Evolutionary conservation across 30 jellyfish, hydroid and myxozoan species (phyloP), one percentile per base, ranked within the genome.

Genomic region (Cassiopea andromeda): DNA sequence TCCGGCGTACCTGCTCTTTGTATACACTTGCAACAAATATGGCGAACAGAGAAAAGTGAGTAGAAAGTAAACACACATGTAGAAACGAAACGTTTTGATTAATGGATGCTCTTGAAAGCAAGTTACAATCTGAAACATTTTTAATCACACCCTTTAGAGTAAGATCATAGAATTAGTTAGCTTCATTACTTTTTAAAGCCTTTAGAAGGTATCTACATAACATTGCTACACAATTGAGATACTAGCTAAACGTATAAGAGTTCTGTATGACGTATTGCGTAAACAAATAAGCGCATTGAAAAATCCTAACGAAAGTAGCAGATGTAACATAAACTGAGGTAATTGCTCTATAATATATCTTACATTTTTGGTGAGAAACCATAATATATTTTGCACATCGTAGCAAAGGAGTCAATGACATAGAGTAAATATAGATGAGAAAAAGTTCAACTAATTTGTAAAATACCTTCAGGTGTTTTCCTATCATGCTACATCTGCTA

Each of bases 61-160:
- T 1, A 61, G 43, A 61, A 61, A 61, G 43, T 4, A 17, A 14
- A 8, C 19, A 8, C 10, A 2, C 7, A 17, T 4, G 4, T 70
- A 70, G 46, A 70, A 70, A 70, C 79, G 19, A 70, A 70, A 70
- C 79, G 43, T 61, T 70, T 16, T 70, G 38, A 70, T 70, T 48
- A 69, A 66, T 77, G 86, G 54, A 77, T 77, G 86, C 70, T 77
- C 50, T 77, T 18, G 86, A 2, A 75, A 77, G 86, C 86, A 48
- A 43, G 70, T 77, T 77, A 77, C 86, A 77, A 77, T 77, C 50
- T 48, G 59, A 60, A 77, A 77, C 54, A 58, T 60, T 81, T 70
- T 81, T 60, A 81, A 27, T 81, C 86, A 77, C 86, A 77, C 86
- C 70, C 79, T 2, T 48, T 43, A 48, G 46, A 77, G 86, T 46